Evolutionary conservation across 1,140 invertebrate species (phyloP).

Genomic region (Ctenoplectra terminalis): DNA sequence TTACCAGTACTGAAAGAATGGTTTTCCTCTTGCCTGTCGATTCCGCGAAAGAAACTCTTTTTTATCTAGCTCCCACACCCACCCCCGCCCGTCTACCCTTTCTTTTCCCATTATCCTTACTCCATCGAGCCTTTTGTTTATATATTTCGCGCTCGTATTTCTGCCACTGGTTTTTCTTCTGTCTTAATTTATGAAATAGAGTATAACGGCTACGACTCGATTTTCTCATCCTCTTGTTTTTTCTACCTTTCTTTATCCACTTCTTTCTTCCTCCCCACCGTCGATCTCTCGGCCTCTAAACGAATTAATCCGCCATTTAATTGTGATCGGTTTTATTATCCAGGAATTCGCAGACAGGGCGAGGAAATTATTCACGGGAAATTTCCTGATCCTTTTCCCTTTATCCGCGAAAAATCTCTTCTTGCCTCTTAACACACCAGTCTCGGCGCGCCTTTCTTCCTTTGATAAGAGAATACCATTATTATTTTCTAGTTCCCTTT

Average conservation of each 20-base stretch:
- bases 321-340: slow-evolving; percentile 44
- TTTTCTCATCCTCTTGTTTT: background rate
- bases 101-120: slow-evolving; percentile 21
- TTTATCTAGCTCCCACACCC: background rate
- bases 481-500: slow-evolving; percentile 30
- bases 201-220: background rate
- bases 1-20: slow-evolving; percentile 39
- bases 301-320: slow-evolving; percentile 35
- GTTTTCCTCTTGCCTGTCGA: slow-evolving; percentile 23
- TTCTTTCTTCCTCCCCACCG: background rate
- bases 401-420: slow-evolving; percentile 27
- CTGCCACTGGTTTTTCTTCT: background rate
- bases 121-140: slow-evolving; percentile 28
- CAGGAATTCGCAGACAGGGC: background rate
- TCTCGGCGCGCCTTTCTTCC: background rate
- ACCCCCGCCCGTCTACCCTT: background rate
- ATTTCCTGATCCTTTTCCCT: slow-evolving; percentile 5
- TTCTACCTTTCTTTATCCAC: background rate
- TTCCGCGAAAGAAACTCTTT: slow-evolving; percentile 23
- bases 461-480: slow-evolving; percentile 41
- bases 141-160: background rate
- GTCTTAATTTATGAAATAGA: slow-evolving; percentile 15
- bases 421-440: background rate
- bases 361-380: slow-evolving; percentile 39
- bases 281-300: background rate